These are phyloP conservation scores for Zoanthus sansibaricus DNA, from an alignment of 92 coral and sea anemone species.

Conservation along the genomic window DNA sequence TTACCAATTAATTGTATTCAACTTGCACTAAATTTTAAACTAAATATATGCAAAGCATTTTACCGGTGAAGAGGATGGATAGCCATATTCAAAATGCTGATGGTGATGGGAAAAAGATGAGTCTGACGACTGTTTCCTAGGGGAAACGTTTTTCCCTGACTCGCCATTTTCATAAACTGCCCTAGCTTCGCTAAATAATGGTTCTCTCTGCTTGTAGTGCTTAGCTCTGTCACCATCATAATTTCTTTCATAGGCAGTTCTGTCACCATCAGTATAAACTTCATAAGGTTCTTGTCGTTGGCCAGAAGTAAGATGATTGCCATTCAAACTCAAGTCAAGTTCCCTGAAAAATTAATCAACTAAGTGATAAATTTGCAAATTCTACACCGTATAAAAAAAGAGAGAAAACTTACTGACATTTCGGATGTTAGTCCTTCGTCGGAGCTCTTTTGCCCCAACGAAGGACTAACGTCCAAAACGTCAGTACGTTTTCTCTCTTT, in stretches of 20 bases:
- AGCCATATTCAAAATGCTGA: conserved; percentile 83
- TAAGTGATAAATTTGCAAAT: too few relatives aligned
- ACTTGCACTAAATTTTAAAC: not conserved
- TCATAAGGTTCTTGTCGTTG: too few relatives aligned
- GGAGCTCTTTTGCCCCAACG: too few relatives aligned
- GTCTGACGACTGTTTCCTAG: conserved; percentile 73
- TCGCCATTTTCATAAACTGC: conserved; percentile 51
- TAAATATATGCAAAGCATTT: not conserved
- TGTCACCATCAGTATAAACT: conserved; percentile 68
- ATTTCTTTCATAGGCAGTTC: conserved; percentile 54
- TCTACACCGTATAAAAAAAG: too few relatives aligned
- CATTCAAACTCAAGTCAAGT: too few relatives aligned
- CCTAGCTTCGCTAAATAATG: conserved; percentile 59
- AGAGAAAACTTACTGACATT: too few relatives aligned
- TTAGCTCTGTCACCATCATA: conserved; percentile 53
- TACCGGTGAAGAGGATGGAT: conserved; percentile 90
- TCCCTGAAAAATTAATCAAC: too few relatives aligned
- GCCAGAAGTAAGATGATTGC: too few relatives aligned
- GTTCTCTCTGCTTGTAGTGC: conserved; percentile 57
- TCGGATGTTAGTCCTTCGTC: too few relatives aligned
- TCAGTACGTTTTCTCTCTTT: too few relatives aligned
- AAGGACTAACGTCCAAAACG: too few relatives aligned
- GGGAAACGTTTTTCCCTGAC: conserved; percentile 57
- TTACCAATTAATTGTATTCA: too few relatives aligned
- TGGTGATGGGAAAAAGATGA: conserved; percentile 67